Evolutionary conservation across 2,113 vertebrate species (phyloP), one percentile per base, ranked within the genome.

Genomic region (Phrynocephalus versicolor): DNA sequence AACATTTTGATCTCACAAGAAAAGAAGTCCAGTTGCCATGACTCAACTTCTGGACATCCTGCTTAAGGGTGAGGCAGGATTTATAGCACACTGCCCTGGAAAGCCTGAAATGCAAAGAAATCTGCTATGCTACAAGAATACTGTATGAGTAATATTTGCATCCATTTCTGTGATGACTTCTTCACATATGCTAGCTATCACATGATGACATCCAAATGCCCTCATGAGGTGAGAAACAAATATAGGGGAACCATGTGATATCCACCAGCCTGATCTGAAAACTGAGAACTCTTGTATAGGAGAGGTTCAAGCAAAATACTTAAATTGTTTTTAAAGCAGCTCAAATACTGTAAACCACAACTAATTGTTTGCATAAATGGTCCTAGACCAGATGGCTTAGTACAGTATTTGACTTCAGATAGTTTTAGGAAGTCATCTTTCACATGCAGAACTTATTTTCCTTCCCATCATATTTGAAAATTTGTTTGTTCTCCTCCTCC

Each of bases 391-490:
- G 45, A 85, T 78, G 25, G 37, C 37, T 74, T 37, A 30, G 75
- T n/a, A 41, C 58, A 70, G 27, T 70, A 70, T 85, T 85, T 85
- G 64, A 85, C 75, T 78, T 85, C 39, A 77, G 73, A 84, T 84
- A 39, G 45, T 57, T 77, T 85, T 85, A 85, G 74, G 83, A 78
- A 78, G 83, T 58, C 45, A 39, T 78, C 35, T 85, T 85, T 85
- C 58, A 27, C 58, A 14, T 65, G 51, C 57, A 77, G 55, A 62
- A 62, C n/a, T 71, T 78, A 85, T 65, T 81, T 76, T 75, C 58
- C 58, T 15, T 64, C 78, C 71, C 8, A 27, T 30, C 70, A 64
- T 78, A 87, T 55, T 51, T 57, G 58, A 37, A 57, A 65, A 79
- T n/a, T 65, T 13, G n/a, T 30, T 30, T 87, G 57, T 71, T 77